Conservation (phyloP, 2,888 invertebrate species). For the Eubasilissa splendida region DNA sequence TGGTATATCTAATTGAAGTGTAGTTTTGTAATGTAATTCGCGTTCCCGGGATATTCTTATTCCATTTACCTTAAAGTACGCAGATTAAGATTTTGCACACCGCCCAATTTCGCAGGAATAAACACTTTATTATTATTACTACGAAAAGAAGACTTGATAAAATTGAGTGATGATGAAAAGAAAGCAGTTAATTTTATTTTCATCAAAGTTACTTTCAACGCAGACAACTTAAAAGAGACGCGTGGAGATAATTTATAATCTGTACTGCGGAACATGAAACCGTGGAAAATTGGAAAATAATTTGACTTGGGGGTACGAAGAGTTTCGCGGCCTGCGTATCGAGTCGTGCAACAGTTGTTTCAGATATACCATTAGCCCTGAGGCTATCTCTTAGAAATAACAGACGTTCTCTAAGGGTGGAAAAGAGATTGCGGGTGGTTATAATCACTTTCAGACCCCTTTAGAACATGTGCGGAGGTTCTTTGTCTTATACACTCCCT, state of each 20-base stretch:
- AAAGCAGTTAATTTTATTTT: slow-evolving; percentile 21
- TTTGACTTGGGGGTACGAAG: slow-evolving; percentile 25
- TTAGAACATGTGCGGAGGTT: slow-evolving; percentile 21
- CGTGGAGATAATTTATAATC: slow-evolving; percentile 43
- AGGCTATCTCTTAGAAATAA: slow-evolving; percentile 6
- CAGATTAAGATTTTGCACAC: no score
- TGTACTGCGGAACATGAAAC: slow-evolving; percentile 23
- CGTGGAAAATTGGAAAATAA: slow-evolving; percentile 49
- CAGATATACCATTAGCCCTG: slow-evolving; percentile 30
- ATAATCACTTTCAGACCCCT: slow-evolving; percentile 33
- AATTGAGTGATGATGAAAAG: slow-evolving; percentile 16
- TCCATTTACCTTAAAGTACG: neutral
- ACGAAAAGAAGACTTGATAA: slow-evolving; percentile 6
- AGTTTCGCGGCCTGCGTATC: slow-evolving; percentile 29
- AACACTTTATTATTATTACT: neutral
- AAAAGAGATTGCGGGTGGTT: slow-evolving; percentile 16
- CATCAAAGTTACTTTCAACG: neutral
- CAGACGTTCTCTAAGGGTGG: slow-evolving; percentile 35
- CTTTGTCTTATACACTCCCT: slow-evolving; percentile 41
- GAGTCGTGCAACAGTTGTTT: slow-evolving; percentile 54
- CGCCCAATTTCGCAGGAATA: no score
- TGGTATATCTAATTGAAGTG: no score
- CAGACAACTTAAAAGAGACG: neutral
- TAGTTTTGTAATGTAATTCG: no score
- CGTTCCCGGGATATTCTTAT: neutral